Base-by-base conservation (phyloP, 2,888 invertebrate species). In the Yponomeuta sedellus region DNA sequence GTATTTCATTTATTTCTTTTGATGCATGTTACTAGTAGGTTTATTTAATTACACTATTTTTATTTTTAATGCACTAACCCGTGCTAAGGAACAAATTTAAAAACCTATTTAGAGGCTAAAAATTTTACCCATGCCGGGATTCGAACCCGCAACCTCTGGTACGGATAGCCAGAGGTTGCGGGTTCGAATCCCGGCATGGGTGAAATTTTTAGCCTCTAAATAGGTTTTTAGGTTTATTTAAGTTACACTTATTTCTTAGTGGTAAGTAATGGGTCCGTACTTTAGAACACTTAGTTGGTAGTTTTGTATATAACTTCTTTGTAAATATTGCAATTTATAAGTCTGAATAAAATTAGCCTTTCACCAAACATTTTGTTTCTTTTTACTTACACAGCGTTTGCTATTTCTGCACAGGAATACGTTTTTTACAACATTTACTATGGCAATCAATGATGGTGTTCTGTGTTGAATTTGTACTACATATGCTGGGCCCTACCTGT, bases 271-370 rank as follows among this genome's bases (percentile, higher is more conserved):
- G 20, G 58, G 58, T 19, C 20, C 58, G 6, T 20, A 58, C 58
- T 19, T 58, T n/a, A 58, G 58, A 58, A 19, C 20, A 1, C 58
- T 58, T 58, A 58, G 25, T 19, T 64, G 63, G 5, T 39, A 64
- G 40, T 22, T 64, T 22, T 64, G 39, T 64, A 44, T 20, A 40
- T 40, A 40, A 20, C 58, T 58, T 20, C 58, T 3, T 44, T 68
- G 67, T 69, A 69, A 66, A 70, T 70, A 69, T 58, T 58, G 20
- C 58, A 58, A 58, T 58, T 58, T 58, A 58, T 20, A 58, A 58
- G 58, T 11, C 58, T 20, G 58, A 58, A 58, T 58, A 58, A n/a
- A 58, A 19, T 52, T 52, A 20, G 58, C 58, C 58, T 22, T 58
- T 58, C 20, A 58, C 58, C 58, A 58, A 58, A 20, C 20, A 58